phyloP scores from a whole-genome alignment of 1,140 invertebrate species.

The Dendrolimus punctatus region DNA sequence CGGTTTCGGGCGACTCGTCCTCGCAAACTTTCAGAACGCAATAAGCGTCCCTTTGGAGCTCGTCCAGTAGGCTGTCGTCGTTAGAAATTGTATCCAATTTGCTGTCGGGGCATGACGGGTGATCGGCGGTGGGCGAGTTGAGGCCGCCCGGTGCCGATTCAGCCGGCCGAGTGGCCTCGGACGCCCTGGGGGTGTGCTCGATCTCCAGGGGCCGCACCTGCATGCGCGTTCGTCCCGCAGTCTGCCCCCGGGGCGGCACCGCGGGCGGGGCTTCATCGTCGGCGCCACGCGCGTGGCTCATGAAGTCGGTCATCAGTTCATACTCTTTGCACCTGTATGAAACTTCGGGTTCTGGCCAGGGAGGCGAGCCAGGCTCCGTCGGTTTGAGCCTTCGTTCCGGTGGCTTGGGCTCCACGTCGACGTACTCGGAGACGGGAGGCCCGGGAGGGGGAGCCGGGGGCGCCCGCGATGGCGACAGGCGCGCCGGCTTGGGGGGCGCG shows the following conservation, averaged over 20 bases:
- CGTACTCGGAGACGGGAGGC: slow-evolving; percentile 45
- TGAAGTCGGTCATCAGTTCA: slow-evolving; percentile 63
- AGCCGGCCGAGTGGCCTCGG: slow-evolving; percentile 14
- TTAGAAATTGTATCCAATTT: slow-evolving; percentile 39
- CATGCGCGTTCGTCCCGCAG: slow-evolving; percentile 1
- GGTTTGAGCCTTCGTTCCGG: slow-evolving; percentile 30
- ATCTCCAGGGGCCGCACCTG: slow-evolving; percentile 3
- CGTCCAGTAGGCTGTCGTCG: slow-evolving; percentile 56
- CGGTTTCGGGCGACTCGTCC: slow-evolving; percentile 36
- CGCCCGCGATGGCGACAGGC: slow-evolving; percentile 36
- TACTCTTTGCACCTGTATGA: slow-evolving; percentile 53
- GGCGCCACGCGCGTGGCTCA: slow-evolving; percentile 35
- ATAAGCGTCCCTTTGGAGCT: slow-evolving; percentile 51
- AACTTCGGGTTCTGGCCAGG: slow-evolving; percentile 19
- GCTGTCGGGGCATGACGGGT: slow-evolving; percentile 17
- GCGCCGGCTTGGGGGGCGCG: slow-evolving; percentile 51
- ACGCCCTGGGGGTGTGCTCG: slow-evolving; percentile 9
- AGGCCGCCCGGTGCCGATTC: slow-evolving; percentile 6
- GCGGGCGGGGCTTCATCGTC: slow-evolving; percentile 52
- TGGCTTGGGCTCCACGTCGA: slow-evolving; percentile 40
- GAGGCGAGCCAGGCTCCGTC: slow-evolving; percentile 12
- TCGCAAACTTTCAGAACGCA: slow-evolving; percentile 55
- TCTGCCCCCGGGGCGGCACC: slow-evolving; percentile 49
- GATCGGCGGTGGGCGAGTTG: slow-evolving; percentile 11
- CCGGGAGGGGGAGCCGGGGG: slow-evolving; percentile 16